Evolutionary conservation across 1,140 invertebrate genomes (phyloP).

Genomic region (Zaprionus tsacasi): DNA sequence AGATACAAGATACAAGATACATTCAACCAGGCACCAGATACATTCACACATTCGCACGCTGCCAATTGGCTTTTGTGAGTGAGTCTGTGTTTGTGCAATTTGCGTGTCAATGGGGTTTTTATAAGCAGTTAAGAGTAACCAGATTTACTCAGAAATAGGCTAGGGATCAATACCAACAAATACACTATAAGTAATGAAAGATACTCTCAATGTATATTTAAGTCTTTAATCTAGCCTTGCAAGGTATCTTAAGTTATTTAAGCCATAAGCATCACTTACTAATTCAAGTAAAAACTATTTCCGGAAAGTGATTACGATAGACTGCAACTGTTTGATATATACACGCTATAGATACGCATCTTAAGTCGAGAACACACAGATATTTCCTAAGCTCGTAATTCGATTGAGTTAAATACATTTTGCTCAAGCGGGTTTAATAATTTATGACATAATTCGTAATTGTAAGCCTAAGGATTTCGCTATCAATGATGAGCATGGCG

Average conservation of each 20-base stretch:
- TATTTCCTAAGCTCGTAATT: neutral
- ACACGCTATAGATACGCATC: neutral
- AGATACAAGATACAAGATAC: slow-evolving; percentile 23
- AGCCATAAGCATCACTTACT: no score
- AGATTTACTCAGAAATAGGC: neutral
- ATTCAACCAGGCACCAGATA: neutral
- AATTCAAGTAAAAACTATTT: no score
- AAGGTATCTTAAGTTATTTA: neutral
- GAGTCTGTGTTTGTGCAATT: neutral
- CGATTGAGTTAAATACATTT: neutral
- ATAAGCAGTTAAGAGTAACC: neutral
- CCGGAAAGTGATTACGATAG: no score
- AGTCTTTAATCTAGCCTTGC: neutral
- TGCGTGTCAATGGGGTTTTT: slow-evolving; percentile 13
- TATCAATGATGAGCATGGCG: neutral
- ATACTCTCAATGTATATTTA: neutral
- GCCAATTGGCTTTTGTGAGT: slow-evolving; percentile 17
- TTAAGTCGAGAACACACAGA: neutral
- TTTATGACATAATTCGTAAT: slow-evolving; percentile 3
- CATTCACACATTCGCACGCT: slow-evolving; percentile 12
- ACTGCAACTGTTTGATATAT: neutral
- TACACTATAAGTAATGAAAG: neutral
- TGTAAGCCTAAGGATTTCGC: neutral
- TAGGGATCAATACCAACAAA: neutral
- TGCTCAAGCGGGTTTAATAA: neutral